Base-by-base conservation (phyloP, 92 coral and sea anemone species). In the Parazoanthus atlanticus region DNA sequence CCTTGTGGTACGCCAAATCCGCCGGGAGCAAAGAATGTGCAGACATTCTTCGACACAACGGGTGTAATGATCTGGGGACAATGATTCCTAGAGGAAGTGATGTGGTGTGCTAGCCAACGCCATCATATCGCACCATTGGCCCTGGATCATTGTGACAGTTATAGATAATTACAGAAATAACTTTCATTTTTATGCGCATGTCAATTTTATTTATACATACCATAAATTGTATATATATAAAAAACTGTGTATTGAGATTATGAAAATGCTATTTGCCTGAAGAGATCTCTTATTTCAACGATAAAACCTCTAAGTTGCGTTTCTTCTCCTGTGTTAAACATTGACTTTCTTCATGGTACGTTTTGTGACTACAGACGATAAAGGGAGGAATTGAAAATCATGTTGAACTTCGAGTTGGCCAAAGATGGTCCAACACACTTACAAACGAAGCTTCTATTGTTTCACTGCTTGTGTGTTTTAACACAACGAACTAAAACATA, bases 21-120 rank as follows among this genome's bases (percentile, higher is more conserved):
- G 94, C 95, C 76, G 99, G 99, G 30, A 97, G 99, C 76, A 95
- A 92, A 56, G 99, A 97, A 25, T 97, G 99, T 79, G 97, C 96
- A 0, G 99, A 97, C 56, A 94, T 97, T 7, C 89, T 97, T 66
- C 95, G 98, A 83, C 91, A 95, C 30, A 96, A 95, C 65, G 98
- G 98, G 17, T 96, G 99, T 76, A 90, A 95, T 77, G 98, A 95
- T 80, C 86, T 95, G 31, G 98, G 98, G 61, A 95, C 98, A 36
- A 77, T 95, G 89, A 88, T 94, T 77, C 93, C 98, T 8, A 92
- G 89, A 86, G 95, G 94, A 31, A 88, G 92, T 78, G 98, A 95
- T 74, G 98, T 95, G 30, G 74, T 82, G 36, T 89, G 90, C 88
- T 92, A 78, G 76, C 92, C 84, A 69, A 29, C 10, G 1, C 43